These are phyloP conservation scores for Sinella curviseta DNA, from an alignment of 1,140 invertebrate genomes.

Conservation along the genomic window DNA sequence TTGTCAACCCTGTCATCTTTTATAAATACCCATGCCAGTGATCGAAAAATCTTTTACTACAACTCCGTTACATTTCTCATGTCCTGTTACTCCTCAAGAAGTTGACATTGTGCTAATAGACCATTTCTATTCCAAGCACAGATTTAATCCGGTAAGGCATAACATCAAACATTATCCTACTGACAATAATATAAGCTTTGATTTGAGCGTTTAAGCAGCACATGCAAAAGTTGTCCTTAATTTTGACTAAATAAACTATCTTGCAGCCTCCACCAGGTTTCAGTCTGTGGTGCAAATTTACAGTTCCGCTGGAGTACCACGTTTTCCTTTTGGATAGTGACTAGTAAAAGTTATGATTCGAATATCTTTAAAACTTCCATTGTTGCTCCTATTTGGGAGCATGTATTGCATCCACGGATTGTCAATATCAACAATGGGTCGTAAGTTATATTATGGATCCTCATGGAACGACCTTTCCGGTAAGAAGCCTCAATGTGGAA, in stretches of 20 bases:
- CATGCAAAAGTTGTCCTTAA: neutral
- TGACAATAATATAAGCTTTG: neutral
- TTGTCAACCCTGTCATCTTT: neutral
- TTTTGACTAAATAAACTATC: too few relatives aligned
- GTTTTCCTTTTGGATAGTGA: too few relatives aligned
- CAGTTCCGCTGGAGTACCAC: too few relatives aligned
- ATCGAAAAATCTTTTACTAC: neutral
- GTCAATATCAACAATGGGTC: neutral
- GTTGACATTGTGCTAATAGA: slow-evolving; percentile 35
- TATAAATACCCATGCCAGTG: neutral
- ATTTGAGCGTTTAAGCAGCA: too few relatives aligned
- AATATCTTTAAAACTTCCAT: neutral
- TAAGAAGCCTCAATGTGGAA: neutral
- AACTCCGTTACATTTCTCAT: neutral
- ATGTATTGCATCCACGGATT: neutral
- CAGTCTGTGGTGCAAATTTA: neutral
- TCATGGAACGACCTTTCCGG: neutral
- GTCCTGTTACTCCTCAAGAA: neutral
- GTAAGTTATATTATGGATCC: neutral
- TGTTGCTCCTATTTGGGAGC: neutral
- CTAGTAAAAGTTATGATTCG: too few relatives aligned
- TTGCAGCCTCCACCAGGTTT: slow-evolving; percentile 6
- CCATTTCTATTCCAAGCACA: slow-evolving; percentile 36
- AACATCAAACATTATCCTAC: neutral
- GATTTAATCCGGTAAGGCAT: slow-evolving; percentile 39